Evolutionary conservation across 2,888 invertebrate genomes (phyloP).

Genomic region (Coleophora flavipennella): DNA sequence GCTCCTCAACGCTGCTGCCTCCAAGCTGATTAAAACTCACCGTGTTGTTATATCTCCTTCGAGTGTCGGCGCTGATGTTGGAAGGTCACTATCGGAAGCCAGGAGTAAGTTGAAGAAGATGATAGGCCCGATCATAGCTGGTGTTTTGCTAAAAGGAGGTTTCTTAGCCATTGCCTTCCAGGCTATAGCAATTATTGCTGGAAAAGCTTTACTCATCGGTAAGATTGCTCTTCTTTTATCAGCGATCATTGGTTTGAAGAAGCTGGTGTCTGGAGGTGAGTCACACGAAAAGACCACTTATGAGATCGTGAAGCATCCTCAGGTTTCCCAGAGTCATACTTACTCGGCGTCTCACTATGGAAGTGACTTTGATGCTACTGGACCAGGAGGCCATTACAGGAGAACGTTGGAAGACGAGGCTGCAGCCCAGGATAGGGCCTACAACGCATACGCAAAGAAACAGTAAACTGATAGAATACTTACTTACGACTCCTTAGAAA

Average conservation of each 20-base stretch:
- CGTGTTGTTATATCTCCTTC: constrained; percentile 68
- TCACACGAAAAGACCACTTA: constrained; percentile 86
- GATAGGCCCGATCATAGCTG: constrained; percentile 78
- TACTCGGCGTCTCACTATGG: constrained; percentile 81
- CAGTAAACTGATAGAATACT: constrained; percentile 32
- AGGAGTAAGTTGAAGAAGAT: constrained; percentile 76
- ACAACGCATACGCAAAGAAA: constrained; percentile 66
- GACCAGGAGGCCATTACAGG: constrained; percentile 74
- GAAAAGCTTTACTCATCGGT: constrained; percentile 85
- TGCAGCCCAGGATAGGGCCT: constrained; percentile 76
- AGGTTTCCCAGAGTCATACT: constrained; percentile 82
- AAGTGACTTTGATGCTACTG: constrained; percentile 72
- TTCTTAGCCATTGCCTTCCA: constrained; percentile 83
- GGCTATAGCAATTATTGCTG: constrained; percentile 82
- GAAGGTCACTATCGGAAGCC: constrained; percentile 66
- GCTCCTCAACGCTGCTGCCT: constrained; percentile 67
- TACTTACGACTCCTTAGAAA: constrained; percentile 55
- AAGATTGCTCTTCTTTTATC: constrained; percentile 87
- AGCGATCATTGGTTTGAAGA: constrained; percentile 85
- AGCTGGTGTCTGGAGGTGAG: constrained; percentile 77
- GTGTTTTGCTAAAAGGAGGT: constrained; percentile 79
- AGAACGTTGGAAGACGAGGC: constrained; percentile 73
- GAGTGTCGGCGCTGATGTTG: constrained; percentile 50
- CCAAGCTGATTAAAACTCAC: constrained; percentile 74
- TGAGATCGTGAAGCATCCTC: constrained; percentile 90